Conservation (phyloP, 2,113 vertebrate species). For the Anarrhichthys ocellatus region DNA sequence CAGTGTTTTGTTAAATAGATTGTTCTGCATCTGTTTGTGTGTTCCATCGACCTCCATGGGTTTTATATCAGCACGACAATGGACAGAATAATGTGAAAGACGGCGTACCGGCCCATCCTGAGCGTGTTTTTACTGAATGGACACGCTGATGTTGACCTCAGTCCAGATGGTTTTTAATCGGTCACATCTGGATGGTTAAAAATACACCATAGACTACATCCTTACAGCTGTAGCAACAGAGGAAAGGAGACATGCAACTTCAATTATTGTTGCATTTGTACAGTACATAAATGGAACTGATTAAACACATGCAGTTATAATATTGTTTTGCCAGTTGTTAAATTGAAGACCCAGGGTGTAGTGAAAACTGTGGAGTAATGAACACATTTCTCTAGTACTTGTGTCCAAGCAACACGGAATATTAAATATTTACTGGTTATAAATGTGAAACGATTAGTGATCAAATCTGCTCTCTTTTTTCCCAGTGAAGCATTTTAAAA, state of each 20-base stretch:
- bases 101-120: constrained; percentile 38
- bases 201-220: constrained; percentile 12
- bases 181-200: constrained; percentile 56
- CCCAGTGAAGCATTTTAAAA: not conserved
- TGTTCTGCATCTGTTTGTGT: constrained; percentile 44
- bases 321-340: constrained; percentile 1
- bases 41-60: constrained; percentile 8
- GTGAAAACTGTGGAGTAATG: constrained; percentile 26
- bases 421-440: not conserved
- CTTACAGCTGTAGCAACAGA: constrained; percentile 44
- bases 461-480: constrained; percentile 36
- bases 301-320: constrained; percentile 34
- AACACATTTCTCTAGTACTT: constrained; percentile 3
- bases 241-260: constrained; percentile 32
- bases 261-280: constrained; percentile 46
- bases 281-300: constrained; percentile 28
- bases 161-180: constrained; percentile 51
- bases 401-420: constrained; percentile 9
- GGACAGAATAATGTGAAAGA: constrained; percentile 5
- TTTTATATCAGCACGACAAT: constrained; percentile 26
- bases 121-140: constrained; percentile 24
- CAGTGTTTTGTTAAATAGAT: constrained; percentile 18
- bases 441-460: constrained; percentile 3
- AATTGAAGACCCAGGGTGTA: constrained; percentile 10
- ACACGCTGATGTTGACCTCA: constrained; percentile 13